Evolutionary conservation across 1,140 invertebrate species (phyloP).

Genomic region (Caenorhabditis elegans): DNA sequence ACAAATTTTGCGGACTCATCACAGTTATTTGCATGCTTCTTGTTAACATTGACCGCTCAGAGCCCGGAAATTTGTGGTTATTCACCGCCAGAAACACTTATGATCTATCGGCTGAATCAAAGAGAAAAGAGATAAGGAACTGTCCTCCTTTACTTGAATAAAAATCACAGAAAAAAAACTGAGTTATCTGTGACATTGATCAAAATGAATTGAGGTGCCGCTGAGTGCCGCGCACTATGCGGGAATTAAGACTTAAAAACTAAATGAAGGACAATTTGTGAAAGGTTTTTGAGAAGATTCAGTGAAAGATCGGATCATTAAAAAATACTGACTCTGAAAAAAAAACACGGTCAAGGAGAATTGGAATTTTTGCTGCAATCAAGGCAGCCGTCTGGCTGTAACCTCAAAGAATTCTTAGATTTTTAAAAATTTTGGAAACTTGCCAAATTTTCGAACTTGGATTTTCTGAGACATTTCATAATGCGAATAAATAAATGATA

Average conservation of each 20-base stretch:
- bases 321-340: not conserved
- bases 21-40: not conserved
- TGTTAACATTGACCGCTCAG: not conserved
- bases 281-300: not conserved
- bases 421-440: too few relatives aligned
- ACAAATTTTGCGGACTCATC: not conserved
- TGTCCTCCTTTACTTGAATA: not conserved
- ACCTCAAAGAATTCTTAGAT: too few relatives aligned
- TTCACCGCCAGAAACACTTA: not conserved
- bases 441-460: too few relatives aligned
- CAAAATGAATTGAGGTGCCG: not conserved
- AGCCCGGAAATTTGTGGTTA: slow-evolving; percentile 3
- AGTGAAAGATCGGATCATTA: not conserved
- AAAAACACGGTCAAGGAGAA: not conserved
- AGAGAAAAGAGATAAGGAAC: not conserved
- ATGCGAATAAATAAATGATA: too few relatives aligned
- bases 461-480: too few relatives aligned
- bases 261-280: not conserved
- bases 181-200: slow-evolving; percentile 21
- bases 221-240: not conserved
- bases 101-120: slow-evolving; percentile 27
- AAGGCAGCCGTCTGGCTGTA: too few relatives aligned
- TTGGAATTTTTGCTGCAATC: too few relatives aligned
- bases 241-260: slow-evolving; percentile 1
- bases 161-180: not conserved